These are phyloP conservation scores for Urocynchramus pylzowi DNA, from an alignment of 2,113 vertebrate genomes.

Conservation along the genomic window DNA sequence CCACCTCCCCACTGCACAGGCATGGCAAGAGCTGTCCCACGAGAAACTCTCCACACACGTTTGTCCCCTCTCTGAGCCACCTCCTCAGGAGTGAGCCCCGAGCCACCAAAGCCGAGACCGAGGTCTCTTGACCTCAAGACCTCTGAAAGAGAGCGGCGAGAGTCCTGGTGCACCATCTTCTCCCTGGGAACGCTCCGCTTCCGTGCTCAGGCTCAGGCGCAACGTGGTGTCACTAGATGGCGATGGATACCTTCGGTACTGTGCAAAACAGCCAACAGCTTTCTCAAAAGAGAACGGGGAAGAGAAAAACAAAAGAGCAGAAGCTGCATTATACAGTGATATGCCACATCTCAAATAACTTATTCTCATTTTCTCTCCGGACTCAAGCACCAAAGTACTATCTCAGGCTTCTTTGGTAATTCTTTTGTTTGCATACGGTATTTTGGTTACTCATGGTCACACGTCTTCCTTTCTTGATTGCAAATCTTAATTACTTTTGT, in stretches of 20 bases:
- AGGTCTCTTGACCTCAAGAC: background rate
- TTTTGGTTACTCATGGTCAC: background rate
- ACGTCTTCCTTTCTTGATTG: background rate
- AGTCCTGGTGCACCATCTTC: background rate
- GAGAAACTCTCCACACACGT: background rate
- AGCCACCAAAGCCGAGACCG: background rate
- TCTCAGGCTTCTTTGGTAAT: background rate
- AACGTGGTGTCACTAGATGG: slow-evolving; percentile 6
- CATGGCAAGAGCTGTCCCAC: background rate
- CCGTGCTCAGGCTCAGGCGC: background rate
- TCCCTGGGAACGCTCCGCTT: background rate
- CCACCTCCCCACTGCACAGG: background rate
- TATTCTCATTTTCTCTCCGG: background rate
- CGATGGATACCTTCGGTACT: background rate
- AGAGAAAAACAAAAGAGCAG: background rate
- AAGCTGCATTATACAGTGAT: background rate
- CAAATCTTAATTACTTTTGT: background rate
- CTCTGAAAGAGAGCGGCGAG: background rate
- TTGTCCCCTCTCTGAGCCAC: background rate
- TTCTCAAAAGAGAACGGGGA: background rate
- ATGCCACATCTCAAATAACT: background rate
- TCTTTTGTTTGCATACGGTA: background rate
- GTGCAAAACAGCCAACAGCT: background rate
- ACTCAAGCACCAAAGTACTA: background rate
- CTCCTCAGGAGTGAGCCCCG: background rate